Evolutionary conservation across 1,140 invertebrate species (phyloP), one percentile per base, ranked within the genome.

Genomic region (Riptortus pedestris): DNA sequence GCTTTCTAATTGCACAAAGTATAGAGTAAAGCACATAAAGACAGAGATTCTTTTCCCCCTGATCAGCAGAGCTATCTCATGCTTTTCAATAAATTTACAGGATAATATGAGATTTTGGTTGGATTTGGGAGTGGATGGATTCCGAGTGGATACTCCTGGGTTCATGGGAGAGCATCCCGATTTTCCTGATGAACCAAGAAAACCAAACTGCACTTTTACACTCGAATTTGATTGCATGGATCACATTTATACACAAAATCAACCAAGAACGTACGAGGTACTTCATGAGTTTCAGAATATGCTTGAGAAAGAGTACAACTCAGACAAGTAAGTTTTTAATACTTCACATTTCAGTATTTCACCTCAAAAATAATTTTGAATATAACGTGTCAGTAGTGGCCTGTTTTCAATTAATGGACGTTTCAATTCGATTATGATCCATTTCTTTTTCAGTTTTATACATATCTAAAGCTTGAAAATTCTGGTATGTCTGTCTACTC

Each of bases 101-200:
- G 69, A 62, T 58, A 62, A n/a, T 43, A 75, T 70, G 26, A 57
- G 61, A 2, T 82, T 81, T 71, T 90, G 86, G 86, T 65, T 88
- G 0, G 75, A 84, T 9, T 75, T 77, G 67, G 86, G 85, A 5
- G 82, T 84, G 0, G 82, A 84, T 70, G 87, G 87, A 0, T 88
- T 88, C 70, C 75, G 86, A 57, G 76, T 90, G 1, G 82, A 86
- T 67, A 82, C 83, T 63, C 73, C 81, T 2, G 73, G 74, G 26
- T 72, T 74, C 60, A 57, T 82, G 51, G 72, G 76, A 58, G 81
- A 83, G 69, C 71, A 71, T 65, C 65, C 45, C 48, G 71, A 69
- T 11, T 52, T 38, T 9, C 24, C 14, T 11, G 33, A 65, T n/a
- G 63, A 65, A 27, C 38, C 55, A 1, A 22, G 18, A 3, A 58